Evolutionary conservation across 2,797 vertebrate species (phyloP).

Genomic region (Microctenopoma steveboyesi): DNA sequence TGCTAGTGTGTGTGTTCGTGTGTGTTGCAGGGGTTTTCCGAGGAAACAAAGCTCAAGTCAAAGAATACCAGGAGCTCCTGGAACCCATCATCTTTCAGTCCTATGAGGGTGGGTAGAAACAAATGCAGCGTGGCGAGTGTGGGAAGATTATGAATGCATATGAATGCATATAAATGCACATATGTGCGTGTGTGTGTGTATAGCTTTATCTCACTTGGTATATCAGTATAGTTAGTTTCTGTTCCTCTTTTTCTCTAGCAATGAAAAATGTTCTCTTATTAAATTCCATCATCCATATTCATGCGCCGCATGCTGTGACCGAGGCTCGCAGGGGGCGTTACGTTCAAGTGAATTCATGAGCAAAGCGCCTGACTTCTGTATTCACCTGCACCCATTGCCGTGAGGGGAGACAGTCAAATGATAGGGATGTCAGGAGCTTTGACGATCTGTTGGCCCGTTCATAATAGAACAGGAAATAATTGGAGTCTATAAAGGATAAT

Average conservation of each 20-base stretch:
- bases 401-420: constrained; percentile 38
- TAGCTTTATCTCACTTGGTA: constrained; percentile 3
- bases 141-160: neutral
- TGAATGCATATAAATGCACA: neutral
- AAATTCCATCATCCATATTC: constrained; percentile 60
- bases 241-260: constrained; percentile 21
- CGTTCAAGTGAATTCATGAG: constrained; percentile 40
- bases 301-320: constrained; percentile 44
- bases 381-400: constrained; percentile 36
- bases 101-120: constrained; percentile 84
- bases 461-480: constrained; percentile 54
- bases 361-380: neutral
- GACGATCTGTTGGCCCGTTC: constrained; percentile 32
- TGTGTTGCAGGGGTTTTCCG: constrained; percentile 88
- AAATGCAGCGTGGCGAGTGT: neutral
- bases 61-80: constrained; percentile 92
- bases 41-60: constrained; percentile 90
- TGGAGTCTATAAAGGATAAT: constrained; percentile 53
- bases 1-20: neutral
- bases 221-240: constrained; percentile 6
- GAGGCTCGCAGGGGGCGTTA: constrained; percentile 29
- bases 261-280: constrained; percentile 43
- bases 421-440: constrained; percentile 48
- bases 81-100: constrained; percentile 90
- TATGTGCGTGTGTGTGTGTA: neutral